Conservation (phyloP, 1,140 invertebrate genomes). For the Tetramorium alpestre region DNA sequence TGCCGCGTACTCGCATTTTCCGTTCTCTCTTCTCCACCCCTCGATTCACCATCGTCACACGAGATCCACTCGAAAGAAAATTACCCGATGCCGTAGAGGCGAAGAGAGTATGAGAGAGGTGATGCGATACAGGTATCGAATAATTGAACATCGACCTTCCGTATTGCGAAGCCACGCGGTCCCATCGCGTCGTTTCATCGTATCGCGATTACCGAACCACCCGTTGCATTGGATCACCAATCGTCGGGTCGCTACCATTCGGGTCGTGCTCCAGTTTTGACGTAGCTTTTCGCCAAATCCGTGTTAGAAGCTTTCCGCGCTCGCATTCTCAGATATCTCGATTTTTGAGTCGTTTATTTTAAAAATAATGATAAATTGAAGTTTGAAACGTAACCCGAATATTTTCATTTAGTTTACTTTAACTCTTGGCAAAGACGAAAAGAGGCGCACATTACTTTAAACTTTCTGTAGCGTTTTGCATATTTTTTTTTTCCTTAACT, state of each 20-base stretch:
- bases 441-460: background rate
- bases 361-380: constrained; percentile 15
- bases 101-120: constrained; percentile 14
- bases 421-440: background rate
- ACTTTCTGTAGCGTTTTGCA: background rate
- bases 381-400: background rate
- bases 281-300: constrained; percentile 16
- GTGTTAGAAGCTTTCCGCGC: background rate
- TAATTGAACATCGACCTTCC: constrained; percentile 63
- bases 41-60: constrained; percentile 37
- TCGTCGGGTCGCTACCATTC: constrained; percentile 36
- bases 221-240: constrained; percentile 16
- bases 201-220: constrained; percentile 58
- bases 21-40: background rate
- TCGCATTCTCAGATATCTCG: background rate
- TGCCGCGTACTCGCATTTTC: background rate
- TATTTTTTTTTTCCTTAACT: background rate
- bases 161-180: constrained; percentile 57
- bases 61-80: constrained; percentile 69
- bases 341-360: constrained; percentile 1
- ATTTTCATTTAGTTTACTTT: constrained; percentile 5
- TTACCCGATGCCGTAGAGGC: constrained; percentile 48
- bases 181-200: constrained; percentile 10
- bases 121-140: constrained; percentile 65
- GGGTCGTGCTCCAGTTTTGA: constrained; percentile 59